Conservation (phyloP, 2,113 vertebrate species). For the Calonectris borealis region DNA sequence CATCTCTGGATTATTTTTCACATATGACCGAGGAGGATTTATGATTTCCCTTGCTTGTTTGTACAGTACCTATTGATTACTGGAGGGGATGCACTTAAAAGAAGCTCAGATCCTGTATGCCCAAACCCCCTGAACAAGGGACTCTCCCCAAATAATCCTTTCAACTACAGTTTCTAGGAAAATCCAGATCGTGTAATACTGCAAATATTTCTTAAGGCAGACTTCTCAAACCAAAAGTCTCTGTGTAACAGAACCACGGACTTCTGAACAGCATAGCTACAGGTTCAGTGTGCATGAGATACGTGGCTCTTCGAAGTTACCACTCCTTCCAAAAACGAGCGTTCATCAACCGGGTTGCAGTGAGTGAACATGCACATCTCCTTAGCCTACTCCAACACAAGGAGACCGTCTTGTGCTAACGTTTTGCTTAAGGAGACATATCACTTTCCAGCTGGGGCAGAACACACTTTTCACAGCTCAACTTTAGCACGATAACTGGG, state of each 20-base stretch:
- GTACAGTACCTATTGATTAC: neutral
- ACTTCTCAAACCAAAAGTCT: neutral
- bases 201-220: neutral
- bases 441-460: neutral
- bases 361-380: neutral
- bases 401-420: accelerated
- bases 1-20: neutral
- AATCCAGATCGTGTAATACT: neutral
- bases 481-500: neutral
- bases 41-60: neutral
- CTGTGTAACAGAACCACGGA: neutral
- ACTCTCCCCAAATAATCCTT: neutral
- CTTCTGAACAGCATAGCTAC: neutral
- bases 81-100: neutral
- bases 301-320: accelerated
- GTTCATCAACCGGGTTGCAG: neutral
- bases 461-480: neutral
- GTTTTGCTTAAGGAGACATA: neutral
- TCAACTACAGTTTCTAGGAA: neutral
- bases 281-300: neutral
- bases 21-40: neutral
- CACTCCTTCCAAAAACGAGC: neutral
- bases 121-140: neutral
- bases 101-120: neutral
- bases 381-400: neutral